Evolutionary conservation across 2,113 vertebrate species (phyloP), one percentile per base, ranked within the genome.

Genomic region (Oreochromis spilurus): DNA sequence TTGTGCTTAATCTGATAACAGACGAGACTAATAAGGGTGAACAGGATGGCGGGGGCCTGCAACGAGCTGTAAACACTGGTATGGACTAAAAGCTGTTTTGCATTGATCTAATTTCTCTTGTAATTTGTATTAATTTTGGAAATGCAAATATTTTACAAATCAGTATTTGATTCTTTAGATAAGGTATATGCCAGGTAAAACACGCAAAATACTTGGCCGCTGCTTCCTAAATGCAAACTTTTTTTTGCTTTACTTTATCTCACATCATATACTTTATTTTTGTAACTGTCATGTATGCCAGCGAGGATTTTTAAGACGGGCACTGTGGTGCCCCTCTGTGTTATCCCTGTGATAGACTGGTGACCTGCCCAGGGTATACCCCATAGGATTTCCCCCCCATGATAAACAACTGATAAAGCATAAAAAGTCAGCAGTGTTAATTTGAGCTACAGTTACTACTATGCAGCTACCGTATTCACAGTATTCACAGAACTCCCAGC

Each of bases 401-500:
- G 40, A 48, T 16, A 72, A 48, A 48, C 14, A 72, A 17, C 21
- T 48, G 43, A 29, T 48, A 48, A 72, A 48, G 3, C 14, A 72
- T 72, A 45, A 48, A 72, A 45, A 19, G 40, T 75, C 67, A 48
- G 5, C 3, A 48, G 13, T 29, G 38, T 45, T 1, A 26, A 43
- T 72, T 7, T 72, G 0, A 72, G 67, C 24, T 26, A 7, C 24
- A 75, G 43, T 48, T 72, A 48, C 43, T 24, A 1, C 67, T 72
- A 26, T 72, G 13, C 0, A 0, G 67, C 21, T 26, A 45, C 13
- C n/a, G n/a, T n/a, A n/a, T n/a, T n/a, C n/a, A n/a, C n/a, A n/a
- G 1, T 29, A 75, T 29, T 48, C 24, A 75, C 70, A 50, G 14
- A 75, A 48, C 10, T 77, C 43, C 14, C 43, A 29, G 14, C 9